Evolutionary conservation across 2,797 vertebrate species (phyloP), one percentile per base, ranked within the genome.

Genomic region (Diplodus puntazzo): DNA sequence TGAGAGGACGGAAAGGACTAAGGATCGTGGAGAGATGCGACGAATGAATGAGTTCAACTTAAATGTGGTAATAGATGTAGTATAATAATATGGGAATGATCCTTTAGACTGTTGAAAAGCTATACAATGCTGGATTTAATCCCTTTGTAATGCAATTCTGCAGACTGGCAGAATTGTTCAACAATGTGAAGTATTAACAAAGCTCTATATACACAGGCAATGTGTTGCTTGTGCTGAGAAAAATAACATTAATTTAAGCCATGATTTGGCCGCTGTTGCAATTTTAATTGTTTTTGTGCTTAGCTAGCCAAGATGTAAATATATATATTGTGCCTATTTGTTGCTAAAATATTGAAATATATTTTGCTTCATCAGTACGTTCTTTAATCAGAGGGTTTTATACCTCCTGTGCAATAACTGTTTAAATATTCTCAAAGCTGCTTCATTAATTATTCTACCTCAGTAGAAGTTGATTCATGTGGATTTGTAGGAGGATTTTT

Each of bases 221-320:
- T 34, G 49, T 60, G 52, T 50, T 55, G 53, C 50, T 61, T 71
- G 46, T 63, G 42, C 61, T 2, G 20, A 48, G 30, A 50, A 81
- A 79, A 69, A 55, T 50, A 0, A 25, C 8, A 11, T 18, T 60
- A 3, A 81, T 73, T 62, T 21, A 71, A 49, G 23, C 27, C 11
- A 18, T 46, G 30, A 81, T 81, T 73, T 76, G 58, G 39, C 45
- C 62, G 67, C 23, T 42, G n/a, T 78, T 54, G 43, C 66, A 70
- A 72, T 45, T 20, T 75, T 66, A 73, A 81, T 81, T 64, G n/a
- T 43, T 82, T 77, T 66, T 68, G 60, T 80, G 30, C 61, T 65
- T 54, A 17, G 45, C 25, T 48, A 34, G 7, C 62, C 52, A 27
- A 79, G 76, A 83, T 94, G 87, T 90, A 93, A 82, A 89, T 91